A percentile compares a stretch with the other conserved stretches of the same genome.
Evolutionary conservation across 2,113 vertebrate species (phyloP).

Genomic region (Ictalurus punctatus): DNA sequence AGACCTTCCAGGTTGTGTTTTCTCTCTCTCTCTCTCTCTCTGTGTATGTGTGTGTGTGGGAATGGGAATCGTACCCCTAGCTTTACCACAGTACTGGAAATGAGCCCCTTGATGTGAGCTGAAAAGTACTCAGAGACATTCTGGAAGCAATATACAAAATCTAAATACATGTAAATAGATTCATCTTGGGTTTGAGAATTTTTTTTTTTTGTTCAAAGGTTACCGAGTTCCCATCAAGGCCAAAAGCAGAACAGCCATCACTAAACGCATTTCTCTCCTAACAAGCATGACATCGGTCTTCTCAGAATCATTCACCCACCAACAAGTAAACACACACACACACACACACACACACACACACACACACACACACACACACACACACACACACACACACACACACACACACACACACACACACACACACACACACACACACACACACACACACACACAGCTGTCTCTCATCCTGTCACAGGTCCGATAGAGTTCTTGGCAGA

Average conservation of each 20-base stretch:
- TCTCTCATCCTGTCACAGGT: constrained; percentile 5
- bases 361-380: neutral
- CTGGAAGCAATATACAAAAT: constrained; percentile 31
- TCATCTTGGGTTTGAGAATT: constrained; percentile 9
- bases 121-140: constrained; percentile 11
- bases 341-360: neutral
- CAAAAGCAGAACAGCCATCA: constrained; percentile 24
- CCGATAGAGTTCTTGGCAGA: neutral
- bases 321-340: neutral
- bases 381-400: neutral
- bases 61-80: neutral
- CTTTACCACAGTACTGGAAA: constrained; percentile 11
- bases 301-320: neutral
- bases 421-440: neutral
- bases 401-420: neutral
- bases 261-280: constrained; percentile 4
- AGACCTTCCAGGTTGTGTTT: constrained; percentile 30
- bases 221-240: neutral
- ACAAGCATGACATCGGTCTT: neutral
- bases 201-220: neutral
- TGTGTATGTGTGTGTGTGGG: constrained; percentile 34
- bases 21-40: neutral
- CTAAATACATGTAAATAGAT: constrained; percentile 25
- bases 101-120: constrained; percentile 18
- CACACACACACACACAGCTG: neutral